These are phyloP conservation scores for Mya arenaria DNA, from an alignment of 1,140 invertebrate species.

Conservation along the genomic window DNA sequence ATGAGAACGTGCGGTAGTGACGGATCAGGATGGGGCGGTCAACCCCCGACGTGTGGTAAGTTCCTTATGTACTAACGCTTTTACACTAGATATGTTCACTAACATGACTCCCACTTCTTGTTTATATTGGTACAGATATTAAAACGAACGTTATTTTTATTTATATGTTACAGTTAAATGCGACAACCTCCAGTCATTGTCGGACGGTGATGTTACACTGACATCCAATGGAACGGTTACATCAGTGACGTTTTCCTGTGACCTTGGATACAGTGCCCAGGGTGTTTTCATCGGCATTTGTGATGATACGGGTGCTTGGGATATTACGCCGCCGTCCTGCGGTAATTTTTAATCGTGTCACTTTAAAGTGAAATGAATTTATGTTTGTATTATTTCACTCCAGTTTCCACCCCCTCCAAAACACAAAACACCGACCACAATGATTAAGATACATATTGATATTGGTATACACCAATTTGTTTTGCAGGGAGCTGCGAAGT, in stretches of 20 bases:
- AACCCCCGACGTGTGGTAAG: constrained; percentile 41
- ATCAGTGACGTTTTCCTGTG: not conserved
- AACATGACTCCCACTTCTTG: no score
- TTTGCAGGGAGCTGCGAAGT: not conserved
- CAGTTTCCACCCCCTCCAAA: no score
- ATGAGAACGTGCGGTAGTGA: constrained; percentile 19
- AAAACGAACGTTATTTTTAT: not conserved
- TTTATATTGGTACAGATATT: no score
- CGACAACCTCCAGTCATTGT: not conserved
- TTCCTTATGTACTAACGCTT: no score
- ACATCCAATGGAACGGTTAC: constrained; percentile 17
- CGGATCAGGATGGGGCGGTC: constrained; percentile 30
- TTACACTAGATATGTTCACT: no score
- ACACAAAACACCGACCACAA: no score
- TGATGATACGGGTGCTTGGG: constrained; percentile 28
- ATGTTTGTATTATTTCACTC: no score
- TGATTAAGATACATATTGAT: no score
- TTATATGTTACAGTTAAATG: constrained; percentile 28
- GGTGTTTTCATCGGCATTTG: constrained; percentile 8
- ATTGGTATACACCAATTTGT: no score
- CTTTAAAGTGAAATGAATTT: no score
- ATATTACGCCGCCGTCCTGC: constrained; percentile 18
- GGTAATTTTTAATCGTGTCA: no score
- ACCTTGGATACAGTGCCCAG: constrained; percentile 12
- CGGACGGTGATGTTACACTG: constrained; percentile 10